phyloP scores from a whole-genome alignment of 1,140 invertebrate genomes.

The Penaeus japonicus region DNA sequence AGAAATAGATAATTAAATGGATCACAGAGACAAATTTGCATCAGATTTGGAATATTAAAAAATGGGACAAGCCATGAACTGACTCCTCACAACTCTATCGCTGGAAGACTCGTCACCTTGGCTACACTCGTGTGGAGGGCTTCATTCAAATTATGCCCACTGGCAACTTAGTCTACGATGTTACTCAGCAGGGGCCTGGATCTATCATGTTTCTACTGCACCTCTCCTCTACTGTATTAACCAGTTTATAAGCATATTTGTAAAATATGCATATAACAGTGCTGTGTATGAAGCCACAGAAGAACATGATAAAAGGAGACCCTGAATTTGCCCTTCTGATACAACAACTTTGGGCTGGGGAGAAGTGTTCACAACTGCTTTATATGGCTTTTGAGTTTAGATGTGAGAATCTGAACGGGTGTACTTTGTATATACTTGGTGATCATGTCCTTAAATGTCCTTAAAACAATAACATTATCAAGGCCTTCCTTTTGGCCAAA shows the following conservation, averaged over 20 bases:
- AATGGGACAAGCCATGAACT: neutral
- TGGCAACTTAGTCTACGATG: conserved; percentile 50
- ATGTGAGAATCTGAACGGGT: conserved; percentile 54
- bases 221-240: conserved; percentile 18
- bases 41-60: neutral
- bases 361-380: conserved; percentile 52
- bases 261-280: conserved; percentile 13
- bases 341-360: conserved; percentile 43
- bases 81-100: conserved; percentile 10
- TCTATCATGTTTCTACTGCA: conserved; percentile 32
- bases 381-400: conserved; percentile 47
- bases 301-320: conserved; percentile 22
- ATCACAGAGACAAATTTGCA: neutral
- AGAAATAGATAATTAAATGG: no score
- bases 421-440: conserved; percentile 53
- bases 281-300: neutral
- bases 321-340: conserved; percentile 39
- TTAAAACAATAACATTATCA: conserved; percentile 53
- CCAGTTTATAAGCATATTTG: conserved; percentile 20
- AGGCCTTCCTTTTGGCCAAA: conserved; percentile 53
- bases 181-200: conserved; percentile 39
- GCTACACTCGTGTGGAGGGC: conserved; percentile 40
- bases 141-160: conserved; percentile 51
- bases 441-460: conserved; percentile 47
- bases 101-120: conserved; percentile 37